phyloP scores from a whole-genome alignment of 2,113 vertebrate genomes.

The Phrynocephalus versicolor region DNA sequence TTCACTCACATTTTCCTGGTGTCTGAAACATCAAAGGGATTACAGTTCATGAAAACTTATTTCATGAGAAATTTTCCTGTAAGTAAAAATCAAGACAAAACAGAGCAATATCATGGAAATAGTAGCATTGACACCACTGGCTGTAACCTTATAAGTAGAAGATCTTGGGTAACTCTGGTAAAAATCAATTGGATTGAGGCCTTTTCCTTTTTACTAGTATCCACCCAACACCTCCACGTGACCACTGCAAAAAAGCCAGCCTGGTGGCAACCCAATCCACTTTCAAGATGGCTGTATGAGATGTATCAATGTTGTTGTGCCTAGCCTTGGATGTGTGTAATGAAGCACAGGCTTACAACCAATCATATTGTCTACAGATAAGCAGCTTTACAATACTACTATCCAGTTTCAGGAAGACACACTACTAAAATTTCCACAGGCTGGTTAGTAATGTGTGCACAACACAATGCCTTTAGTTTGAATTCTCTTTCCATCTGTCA shows the following conservation, averaged over 20 bases:
- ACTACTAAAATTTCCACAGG: neutral
- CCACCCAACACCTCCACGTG: neutral
- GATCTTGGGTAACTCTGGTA: neutral
- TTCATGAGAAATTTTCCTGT: neutral
- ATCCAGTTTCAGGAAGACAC: neutral
- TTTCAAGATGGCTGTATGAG: neutral
- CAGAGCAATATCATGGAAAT: too few relatives aligned
- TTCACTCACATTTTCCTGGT: neutral
- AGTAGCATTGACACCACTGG: neutral
- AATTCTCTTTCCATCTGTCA: slow-evolving; percentile 17
- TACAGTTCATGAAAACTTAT: neutral
- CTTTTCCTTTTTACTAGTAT: neutral
- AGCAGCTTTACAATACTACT: neutral
- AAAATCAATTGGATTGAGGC: neutral
- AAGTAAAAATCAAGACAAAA: neutral
- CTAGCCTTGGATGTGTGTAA: neutral
- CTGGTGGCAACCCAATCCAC: neutral
- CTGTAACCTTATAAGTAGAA: neutral
- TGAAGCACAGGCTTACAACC: neutral
- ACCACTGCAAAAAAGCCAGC: neutral
- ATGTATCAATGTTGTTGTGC: neutral
- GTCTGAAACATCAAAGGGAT: neutral
- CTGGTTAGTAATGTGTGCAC: neutral
- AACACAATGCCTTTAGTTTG: neutral
- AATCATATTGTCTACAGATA: neutral